Evolutionary conservation across 1,140 invertebrate genomes (phyloP), one percentile per base, ranked within the genome.

Genomic region (Macrobrachium rosenbergii): DNA sequence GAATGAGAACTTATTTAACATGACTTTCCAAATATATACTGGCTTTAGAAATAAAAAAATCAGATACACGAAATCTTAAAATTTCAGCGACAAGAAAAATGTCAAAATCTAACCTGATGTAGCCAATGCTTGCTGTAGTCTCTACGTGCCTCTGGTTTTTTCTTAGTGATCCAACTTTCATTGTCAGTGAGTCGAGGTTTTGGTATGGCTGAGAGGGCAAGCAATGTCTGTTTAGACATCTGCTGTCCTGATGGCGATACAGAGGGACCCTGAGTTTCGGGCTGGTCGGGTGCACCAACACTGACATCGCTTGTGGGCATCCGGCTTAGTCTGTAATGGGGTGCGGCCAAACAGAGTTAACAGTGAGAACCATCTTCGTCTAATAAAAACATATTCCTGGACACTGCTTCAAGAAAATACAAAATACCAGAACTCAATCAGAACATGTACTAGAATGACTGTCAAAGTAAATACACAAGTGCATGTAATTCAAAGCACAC

Each of bases 91-190:
- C 12, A 52, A 0, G 45, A 88, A 77, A 82, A 82, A 23, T 77
- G 79, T 45, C 43, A 1, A 7, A 83, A 45, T 82, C 89, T 88
- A 90, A 96, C 95, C 93, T 96, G 95, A 91, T 97, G 95, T 10
- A 97, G 93, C 96, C 96, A 97, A 91, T 98, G 96, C 90, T 97
- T 96, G 90, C 96, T 96, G 91, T 95, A 96, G 90, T 94, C 91
- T 69, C 89, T 90, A 37, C 84, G 83, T 72, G 69, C 75, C 19
- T 90, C 89, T 19, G 78, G 64, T 62, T 90, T 90, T 72, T 83
- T 88, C 83, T 90, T 90, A 58, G 67, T 88, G 67, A 95, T 94
- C 95, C 95, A 97, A 73, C 94, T 95, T 78, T 95, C 93, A 85
- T 93, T 94, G 43, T 94, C 93, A 67, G 95, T 94, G 85, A 96